Evolutionary conservation across 2,888 invertebrate species (phyloP).

Genomic region (Exephanes ischioxanthus): DNA sequence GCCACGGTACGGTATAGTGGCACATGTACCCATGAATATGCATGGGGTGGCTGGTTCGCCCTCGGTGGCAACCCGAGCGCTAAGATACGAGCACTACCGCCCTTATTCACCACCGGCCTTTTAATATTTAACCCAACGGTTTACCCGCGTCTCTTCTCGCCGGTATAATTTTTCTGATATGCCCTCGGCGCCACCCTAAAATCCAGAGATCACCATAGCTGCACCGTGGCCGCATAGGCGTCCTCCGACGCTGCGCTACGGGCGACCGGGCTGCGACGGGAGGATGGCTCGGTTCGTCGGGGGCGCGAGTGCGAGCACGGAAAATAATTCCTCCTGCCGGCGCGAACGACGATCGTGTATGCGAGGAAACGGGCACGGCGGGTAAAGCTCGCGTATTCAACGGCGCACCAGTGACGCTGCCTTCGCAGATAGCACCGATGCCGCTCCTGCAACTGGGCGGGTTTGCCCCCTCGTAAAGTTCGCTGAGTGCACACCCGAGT

Average conservation of each 20-base stretch:
- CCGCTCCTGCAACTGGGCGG: constrained; percentile 1
- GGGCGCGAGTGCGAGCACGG: constrained; percentile 56
- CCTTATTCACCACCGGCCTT: constrained; percentile 80
- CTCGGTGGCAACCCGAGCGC: constrained; percentile 70
- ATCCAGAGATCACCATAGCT: constrained; percentile 55
- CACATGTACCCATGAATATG: constrained; percentile 58
- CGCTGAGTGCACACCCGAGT: constrained; percentile 61
- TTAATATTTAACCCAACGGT: constrained; percentile 82
- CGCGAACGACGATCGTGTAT: constrained; percentile 62
- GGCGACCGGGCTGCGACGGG: constrained; percentile 52
- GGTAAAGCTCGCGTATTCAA: constrained; percentile 26
- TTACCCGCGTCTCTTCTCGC: constrained; percentile 74
- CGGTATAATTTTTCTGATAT: constrained; percentile 74
- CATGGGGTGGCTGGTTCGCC: constrained; percentile 37
- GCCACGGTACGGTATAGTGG: constrained; percentile 40
- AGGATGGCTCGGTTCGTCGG: constrained; percentile 42
- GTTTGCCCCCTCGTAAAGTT: constrained; percentile 60
- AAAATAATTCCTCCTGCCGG: constrained; percentile 69
- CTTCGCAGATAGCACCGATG: constrained; percentile 3
- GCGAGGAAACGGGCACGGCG: constrained; percentile 63
- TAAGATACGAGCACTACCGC: constrained; percentile 78
- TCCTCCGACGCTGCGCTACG: constrained; percentile 15
- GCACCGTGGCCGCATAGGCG: constrained; percentile 11
- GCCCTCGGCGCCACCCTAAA: constrained; percentile 68
- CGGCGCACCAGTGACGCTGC: neutral